A percentile compares a stretch with the other conserved stretches of the same genome.
Conservation (phyloP, 2,797 vertebrate genomes). For the Sebastes glaucus region DNA sequence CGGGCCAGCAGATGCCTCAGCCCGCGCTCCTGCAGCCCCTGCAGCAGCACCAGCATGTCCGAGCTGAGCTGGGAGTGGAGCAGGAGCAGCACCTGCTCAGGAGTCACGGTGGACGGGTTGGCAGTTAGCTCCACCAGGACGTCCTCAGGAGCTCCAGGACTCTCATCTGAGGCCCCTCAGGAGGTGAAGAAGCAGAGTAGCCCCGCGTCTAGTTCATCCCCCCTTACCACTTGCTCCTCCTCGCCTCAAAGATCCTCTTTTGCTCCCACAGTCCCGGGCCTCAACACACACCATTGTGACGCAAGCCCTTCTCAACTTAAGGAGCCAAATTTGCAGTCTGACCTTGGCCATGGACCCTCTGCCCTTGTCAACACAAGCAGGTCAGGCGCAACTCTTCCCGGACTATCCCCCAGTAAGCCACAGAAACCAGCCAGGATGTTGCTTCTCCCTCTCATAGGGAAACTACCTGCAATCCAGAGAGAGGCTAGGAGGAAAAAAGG, state of each 20-base stretch:
- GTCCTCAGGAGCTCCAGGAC: neutral
- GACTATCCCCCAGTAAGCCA: constrained; percentile 30
- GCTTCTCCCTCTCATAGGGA: constrained; percentile 83
- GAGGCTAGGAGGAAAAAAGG: constrained; percentile 67
- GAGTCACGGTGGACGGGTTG: constrained; percentile 19
- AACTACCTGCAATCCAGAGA: constrained; percentile 81
- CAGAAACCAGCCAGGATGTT: constrained; percentile 66
- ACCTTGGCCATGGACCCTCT: neutral
- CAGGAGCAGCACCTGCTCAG: constrained; percentile 70
- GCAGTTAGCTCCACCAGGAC: constrained; percentile 8
- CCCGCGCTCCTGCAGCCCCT: constrained; percentile 76
- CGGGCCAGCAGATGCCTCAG: constrained; percentile 57
- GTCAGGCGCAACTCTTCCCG: constrained; percentile 23
- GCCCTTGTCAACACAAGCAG: constrained; percentile 34
- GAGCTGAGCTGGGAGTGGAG: constrained; percentile 82
- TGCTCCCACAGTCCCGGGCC: neutral
- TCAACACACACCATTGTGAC: constrained; percentile 12
- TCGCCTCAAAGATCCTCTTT: constrained; percentile 20
- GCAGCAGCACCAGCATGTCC: constrained; percentile 78
- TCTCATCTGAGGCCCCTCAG: constrained; percentile 1
- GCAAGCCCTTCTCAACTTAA: constrained; percentile 19
- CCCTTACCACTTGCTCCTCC: constrained; percentile 7
- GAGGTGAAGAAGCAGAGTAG: constrained; percentile 43
- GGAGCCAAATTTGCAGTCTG: constrained; percentile 23
- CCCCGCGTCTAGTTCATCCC: constrained; percentile 14